Base-by-base conservation (phyloP, 1,140 invertebrate species). In the Hydropsyche tenuis region DNA sequence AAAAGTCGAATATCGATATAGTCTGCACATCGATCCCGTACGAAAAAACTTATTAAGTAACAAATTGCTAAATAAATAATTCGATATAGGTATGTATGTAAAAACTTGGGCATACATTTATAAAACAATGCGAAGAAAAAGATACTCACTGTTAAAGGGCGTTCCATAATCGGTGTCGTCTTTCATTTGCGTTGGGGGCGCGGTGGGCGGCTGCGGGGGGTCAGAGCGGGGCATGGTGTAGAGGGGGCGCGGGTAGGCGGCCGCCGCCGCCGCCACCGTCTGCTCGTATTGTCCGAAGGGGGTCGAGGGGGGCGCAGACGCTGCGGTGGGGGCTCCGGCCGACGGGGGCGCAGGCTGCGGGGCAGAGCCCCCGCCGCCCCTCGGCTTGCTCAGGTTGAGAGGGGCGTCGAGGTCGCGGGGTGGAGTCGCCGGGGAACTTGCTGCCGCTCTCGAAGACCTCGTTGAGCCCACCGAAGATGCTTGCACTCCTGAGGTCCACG, bases 331-430 rank as follows among this genome's bases (percentile, higher is more conserved):
- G 25, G 14, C 1, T 5, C 11, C 16, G 9, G 63, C 23, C 2
- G 14, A 23, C 30, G 69, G 84, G 14, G 80, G 12, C 79, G 7
- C 43, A 16, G 0, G 56, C 4, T 11, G 9, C 14, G 20, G 6
- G 78, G 80, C 82, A 78, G 85, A 80, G 80, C 80, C 45, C 84
- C n/a, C 86, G 72, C 84, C 88, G 18, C 86, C 87, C 80, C 95
- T 93, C 25, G 94, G 94, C 84, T 96, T 96, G 75, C 90, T 93
- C 5, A 97, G 89, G 83, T 96, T 96, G 0, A 97, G 84, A 0
- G 95, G 95, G 0, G 92, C 90, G 79, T 96, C 94, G 4, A 91
- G 87, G 78, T 93, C 90, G 12, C 85, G 82, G 22, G 85, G 83
- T 2, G 84, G 82, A 60, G 81, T 78, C 51, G 81, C 80, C 9